Evolutionary conservation across 2,113 vertebrate species (phyloP), one percentile per base, ranked within the genome.

Genomic region (Bubalus kerabau): DNA sequence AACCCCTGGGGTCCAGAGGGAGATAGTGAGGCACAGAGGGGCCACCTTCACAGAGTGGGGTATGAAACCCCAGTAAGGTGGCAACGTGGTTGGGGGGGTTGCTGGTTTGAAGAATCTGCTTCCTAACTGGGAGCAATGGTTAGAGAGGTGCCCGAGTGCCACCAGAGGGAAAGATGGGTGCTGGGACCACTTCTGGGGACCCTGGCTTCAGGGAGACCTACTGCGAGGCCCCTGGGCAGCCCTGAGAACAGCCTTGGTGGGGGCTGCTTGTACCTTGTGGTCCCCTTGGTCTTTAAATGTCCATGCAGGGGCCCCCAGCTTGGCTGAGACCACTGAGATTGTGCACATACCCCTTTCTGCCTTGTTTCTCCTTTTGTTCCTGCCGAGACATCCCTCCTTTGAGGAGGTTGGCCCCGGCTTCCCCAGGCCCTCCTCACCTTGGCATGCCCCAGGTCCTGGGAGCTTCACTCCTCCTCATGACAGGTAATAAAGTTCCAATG

Each of bases 141-240:
- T 21, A 62, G 76, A 24, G 62, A 56, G 56, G 43, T 11, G 5
- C 30, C 60, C 6, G 1, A 60, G 23, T 91, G 32, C 30, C n/a
- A 32, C 14, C 24, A 7, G 4, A 28, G 54, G 40, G n/a, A 21
- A 40, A 15, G 43, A 14, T 0, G 1, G 40, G 10, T 6, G 21
- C 90, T 78, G 10, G 12, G n/a, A 48, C 56, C 32, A 36, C 32
- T 19, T 7, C 7, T 16, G 59, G 59, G 59, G 80, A 19, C 17
- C 76, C 40, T 54, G 57, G 57, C 83, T 91, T 62, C 19, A 17
- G 2, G 43, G 36, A 92, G 64, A 57, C 57, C 62, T 19, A 30
- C 64, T 2, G 2, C 85, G 50, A 71, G 64, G 32, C 23, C n/a
- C 21, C 81, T 87, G 84, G 84, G 16, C 46, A 60, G 50, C 15